These are phyloP conservation scores for Yponomeuta cagnagella DNA, from an alignment of 2,888 invertebrate genomes.

Conservation along the genomic window DNA sequence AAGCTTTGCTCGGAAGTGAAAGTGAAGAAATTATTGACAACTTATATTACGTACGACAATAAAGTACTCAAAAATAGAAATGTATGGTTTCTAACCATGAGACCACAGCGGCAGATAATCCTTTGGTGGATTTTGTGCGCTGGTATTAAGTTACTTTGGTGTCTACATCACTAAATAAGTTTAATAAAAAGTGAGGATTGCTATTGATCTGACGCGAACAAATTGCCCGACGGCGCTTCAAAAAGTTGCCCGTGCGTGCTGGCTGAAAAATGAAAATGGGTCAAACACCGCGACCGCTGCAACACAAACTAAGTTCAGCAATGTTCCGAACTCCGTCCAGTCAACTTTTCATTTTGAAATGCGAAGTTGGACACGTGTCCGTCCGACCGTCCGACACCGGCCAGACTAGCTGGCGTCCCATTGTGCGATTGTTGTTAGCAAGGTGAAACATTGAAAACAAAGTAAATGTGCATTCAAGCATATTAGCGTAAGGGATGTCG, in stretches of 20 bases:
- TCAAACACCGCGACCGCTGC: slow-evolving; percentile 1
- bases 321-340: neutral
- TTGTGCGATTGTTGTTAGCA: neutral
- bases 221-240: neutral
- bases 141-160: too few species aligned
- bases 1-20: too few species aligned
- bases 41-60: too few species aligned
- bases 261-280: slow-evolving; percentile 1
- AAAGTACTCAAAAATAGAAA: too few species aligned
- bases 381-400: neutral
- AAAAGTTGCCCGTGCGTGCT: neutral
- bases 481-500: too few species aligned
- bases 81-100: too few species aligned
- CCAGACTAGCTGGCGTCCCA: neutral
- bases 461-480: too few species aligned
- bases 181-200: neutral
- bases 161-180: neutral
- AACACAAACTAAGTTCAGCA: slow-evolving; percentile 5
- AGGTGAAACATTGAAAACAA: too few species aligned
- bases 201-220: neutral
- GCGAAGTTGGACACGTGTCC: slow-evolving; percentile 7
- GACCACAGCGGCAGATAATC: too few species aligned
- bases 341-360: neutral
- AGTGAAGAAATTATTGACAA: too few species aligned
- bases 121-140: too few species aligned